Evolutionary conservation across 2,113 vertebrate species (phyloP).

Genomic region (Microtus pennsylvanicus): DNA sequence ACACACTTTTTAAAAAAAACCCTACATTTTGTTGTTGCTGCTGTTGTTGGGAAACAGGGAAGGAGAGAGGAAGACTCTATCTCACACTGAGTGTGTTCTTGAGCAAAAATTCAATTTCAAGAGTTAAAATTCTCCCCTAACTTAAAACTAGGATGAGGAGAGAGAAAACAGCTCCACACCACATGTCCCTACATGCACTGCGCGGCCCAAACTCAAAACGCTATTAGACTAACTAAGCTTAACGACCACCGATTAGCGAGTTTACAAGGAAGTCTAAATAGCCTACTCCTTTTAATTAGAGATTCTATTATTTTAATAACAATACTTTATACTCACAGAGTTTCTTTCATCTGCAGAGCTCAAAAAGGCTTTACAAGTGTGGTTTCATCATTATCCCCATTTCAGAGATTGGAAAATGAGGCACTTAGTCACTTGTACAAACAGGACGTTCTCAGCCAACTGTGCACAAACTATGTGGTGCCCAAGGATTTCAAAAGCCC

Average conservation of each 20-base stretch:
- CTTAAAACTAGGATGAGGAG: conserved; percentile 14
- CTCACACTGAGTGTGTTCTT: not conserved
- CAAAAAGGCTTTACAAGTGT: conserved; percentile 78
- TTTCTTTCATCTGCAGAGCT: conserved; percentile 79
- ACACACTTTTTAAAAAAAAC: not conserved
- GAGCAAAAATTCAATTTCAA: conserved; percentile 36
- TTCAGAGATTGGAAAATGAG: conserved; percentile 79
- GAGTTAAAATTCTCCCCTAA: not conserved
- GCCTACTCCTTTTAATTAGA: conserved; percentile 81
- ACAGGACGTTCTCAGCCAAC: conserved; percentile 76
- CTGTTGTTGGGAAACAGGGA: not conserved
- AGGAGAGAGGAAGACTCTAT: not conserved
- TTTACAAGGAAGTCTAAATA: conserved; percentile 79
- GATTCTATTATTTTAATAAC: conserved; percentile 85
- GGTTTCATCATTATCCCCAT: conserved; percentile 80
- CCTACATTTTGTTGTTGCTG: too few species aligned
- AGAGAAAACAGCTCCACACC: not conserved
- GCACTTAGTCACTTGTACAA: conserved; percentile 74
- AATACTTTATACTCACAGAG: conserved; percentile 77
- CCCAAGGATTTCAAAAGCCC: conserved; percentile 56
- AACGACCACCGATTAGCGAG: conserved; percentile 63
- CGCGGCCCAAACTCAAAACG: conserved; percentile 57
- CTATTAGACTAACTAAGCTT: conserved; percentile 74
- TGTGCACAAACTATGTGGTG: conserved; percentile 61
- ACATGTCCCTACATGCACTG: conserved; percentile 48